Percentiles rank a stretch among this genome's conserved stretches.
Conservation (phyloP, 1,140 invertebrate genomes). For the Megathymus violae region DNA sequence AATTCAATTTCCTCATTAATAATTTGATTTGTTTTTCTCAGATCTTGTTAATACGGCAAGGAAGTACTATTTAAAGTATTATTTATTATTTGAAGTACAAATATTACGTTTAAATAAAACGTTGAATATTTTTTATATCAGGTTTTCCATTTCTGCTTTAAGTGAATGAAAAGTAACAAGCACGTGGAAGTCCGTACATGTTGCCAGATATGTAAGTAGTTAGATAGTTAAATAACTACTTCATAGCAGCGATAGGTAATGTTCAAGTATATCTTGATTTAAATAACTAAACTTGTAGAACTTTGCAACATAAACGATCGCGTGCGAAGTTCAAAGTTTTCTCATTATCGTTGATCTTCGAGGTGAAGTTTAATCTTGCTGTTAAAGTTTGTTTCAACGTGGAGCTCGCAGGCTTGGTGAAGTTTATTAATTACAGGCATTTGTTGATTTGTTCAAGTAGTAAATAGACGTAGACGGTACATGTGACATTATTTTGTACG, state of each 20-base stretch:
- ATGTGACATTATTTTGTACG: too few relatives aligned
- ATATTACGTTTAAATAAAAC: too few relatives aligned
- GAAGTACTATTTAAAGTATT: too few relatives aligned
- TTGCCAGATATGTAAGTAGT: not conserved
- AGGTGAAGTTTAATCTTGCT: not conserved
- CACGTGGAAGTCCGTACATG: not conserved
- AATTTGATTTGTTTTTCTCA: too few relatives aligned
- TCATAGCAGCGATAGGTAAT: not conserved
- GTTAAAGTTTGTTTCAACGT: not conserved
- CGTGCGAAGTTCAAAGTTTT: not conserved
- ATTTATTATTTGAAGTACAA: too few relatives aligned
- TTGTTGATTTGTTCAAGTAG: too few relatives aligned
- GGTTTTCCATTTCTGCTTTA: too few relatives aligned
- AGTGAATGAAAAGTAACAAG: too few relatives aligned
- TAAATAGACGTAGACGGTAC: too few relatives aligned
- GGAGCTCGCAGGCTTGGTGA: not conserved
- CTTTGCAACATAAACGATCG: not conserved
- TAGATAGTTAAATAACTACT: not conserved
- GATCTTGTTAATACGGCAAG: too few relatives aligned
- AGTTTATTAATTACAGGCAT: not conserved
- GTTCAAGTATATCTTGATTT: not conserved
- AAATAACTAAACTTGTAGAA: not conserved
- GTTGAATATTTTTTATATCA: too few relatives aligned
- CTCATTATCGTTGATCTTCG: constrained; percentile 9
- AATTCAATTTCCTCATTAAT: too few relatives aligned